These are phyloP conservation scores for Corapipo altera DNA, from an alignment of 2,113 vertebrate genomes.

Conservation along the genomic window DNA sequence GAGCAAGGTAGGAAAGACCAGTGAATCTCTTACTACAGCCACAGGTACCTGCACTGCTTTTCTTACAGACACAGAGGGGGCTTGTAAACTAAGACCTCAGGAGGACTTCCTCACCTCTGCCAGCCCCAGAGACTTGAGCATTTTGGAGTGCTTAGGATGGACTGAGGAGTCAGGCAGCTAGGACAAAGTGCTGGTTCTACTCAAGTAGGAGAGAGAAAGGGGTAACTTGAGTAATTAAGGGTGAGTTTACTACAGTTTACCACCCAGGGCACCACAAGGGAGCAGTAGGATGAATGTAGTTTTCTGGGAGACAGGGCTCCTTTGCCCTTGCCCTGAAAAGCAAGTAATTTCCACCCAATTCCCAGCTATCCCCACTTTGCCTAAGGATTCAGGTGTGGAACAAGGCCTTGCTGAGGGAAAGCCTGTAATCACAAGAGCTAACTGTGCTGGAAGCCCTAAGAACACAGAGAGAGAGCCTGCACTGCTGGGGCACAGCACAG, in stretches of 20 bases:
- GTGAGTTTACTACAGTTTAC: neutral
- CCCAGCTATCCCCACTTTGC: neutral
- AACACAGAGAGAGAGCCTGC: neutral
- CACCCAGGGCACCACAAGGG: neutral
- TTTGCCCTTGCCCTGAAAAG: neutral
- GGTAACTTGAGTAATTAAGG: neutral
- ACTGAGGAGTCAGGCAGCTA: neutral
- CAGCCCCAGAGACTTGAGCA: neutral
- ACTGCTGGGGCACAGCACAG: neutral
- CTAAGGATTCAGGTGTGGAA: neutral
- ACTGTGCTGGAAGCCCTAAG: neutral
- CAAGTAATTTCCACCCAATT: neutral
- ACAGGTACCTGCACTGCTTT: neutral
- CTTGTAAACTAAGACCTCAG: neutral
- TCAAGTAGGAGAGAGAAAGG: neutral
- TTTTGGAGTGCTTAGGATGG: neutral
- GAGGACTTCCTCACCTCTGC: neutral
- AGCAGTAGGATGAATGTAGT: neutral
- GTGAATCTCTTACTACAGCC: neutral
- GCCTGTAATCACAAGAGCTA: neutral
- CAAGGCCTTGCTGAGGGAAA: neutral
- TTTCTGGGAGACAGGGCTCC: neutral
- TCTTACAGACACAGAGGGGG: neutral
- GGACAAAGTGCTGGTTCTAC: neutral
- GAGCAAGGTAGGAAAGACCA: constrained; percentile 45